Evolutionary conservation across 2,888 invertebrate species (phyloP).

Genomic region (Apoderus coryli): DNA sequence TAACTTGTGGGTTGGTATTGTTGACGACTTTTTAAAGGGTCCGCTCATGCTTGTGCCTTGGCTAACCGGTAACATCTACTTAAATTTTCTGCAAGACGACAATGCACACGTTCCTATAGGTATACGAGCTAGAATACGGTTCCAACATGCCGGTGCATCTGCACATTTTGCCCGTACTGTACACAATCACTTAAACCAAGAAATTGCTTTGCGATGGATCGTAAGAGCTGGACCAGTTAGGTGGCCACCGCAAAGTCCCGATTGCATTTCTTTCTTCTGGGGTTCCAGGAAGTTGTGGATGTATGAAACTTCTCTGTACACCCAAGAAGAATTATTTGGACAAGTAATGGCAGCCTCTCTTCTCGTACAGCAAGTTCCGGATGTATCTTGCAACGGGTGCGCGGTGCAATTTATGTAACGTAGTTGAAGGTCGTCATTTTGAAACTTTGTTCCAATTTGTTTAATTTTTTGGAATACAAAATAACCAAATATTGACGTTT

Average conservation of each 20-base stretch:
- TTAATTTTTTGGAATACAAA: slow-evolving; percentile 1
- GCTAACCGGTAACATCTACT: too few species aligned
- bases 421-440: slow-evolving; percentile 5
- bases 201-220: slow-evolving; percentile 7
- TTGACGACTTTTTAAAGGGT: too few species aligned
- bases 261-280: slow-evolving; percentile 6
- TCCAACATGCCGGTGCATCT: too few species aligned
- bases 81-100: too few species aligned
- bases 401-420: slow-evolving; percentile 4
- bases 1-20: too few species aligned
- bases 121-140: slow-evolving; percentile 5
- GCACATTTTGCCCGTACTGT: slow-evolving; percentile 7
- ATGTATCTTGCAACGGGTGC: slow-evolving; percentile 2
- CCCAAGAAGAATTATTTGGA: slow-evolving; percentile 6
- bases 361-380: slow-evolving; percentile 1
- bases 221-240: slow-evolving; percentile 7
- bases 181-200: slow-evolving; percentile 7
- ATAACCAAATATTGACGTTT: too few species aligned
- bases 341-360: slow-evolving; percentile 6
- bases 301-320: slow-evolving; percentile 8
- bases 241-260: slow-evolving; percentile 2
- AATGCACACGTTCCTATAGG: too few species aligned
- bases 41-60: too few species aligned
- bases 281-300: slow-evolving; percentile 6
- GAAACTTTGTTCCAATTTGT: too few species aligned